Evolutionary conservation across 2,113 vertebrate genomes (phyloP).

Genomic region (Orycteropus afer): DNA sequence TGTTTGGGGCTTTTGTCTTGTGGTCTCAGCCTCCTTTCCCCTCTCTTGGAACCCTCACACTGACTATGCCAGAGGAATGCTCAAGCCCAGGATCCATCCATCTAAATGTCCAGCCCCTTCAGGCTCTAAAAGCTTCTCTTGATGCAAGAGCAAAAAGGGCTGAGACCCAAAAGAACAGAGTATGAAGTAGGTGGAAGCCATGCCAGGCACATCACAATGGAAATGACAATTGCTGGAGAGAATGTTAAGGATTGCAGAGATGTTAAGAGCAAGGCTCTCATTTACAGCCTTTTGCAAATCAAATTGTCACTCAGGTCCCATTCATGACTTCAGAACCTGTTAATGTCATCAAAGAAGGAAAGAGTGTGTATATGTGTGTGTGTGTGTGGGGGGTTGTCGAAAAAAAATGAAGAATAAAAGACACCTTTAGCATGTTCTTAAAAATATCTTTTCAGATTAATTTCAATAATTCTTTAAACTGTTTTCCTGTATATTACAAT

Average conservation of each 20-base stretch:
- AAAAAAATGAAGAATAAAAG: neutral
- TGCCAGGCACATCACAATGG: accelerated
- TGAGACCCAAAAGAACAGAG: neutral
- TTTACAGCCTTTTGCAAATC: neutral
- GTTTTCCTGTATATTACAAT: neutral
- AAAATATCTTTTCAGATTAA: neutral
- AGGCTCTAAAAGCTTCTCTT: neutral
- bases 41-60: neutral
- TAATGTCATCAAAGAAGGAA: neutral
- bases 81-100: neutral
- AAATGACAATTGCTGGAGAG: neutral
- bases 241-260: accelerated
- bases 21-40: neutral
- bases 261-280: neutral
- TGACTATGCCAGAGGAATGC: too few species aligned
- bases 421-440: neutral
- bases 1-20: accelerated
- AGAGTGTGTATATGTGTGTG: too few species aligned
- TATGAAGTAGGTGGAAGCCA: neutral
- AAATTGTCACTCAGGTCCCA: accelerated
- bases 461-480: accelerated
- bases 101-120: neutral
- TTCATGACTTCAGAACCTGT: neutral
- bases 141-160: neutral
- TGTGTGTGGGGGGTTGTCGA: neutral